Base-by-base conservation (phyloP, 1,140 invertebrate genomes). In the Cydia strobilella region DNA sequence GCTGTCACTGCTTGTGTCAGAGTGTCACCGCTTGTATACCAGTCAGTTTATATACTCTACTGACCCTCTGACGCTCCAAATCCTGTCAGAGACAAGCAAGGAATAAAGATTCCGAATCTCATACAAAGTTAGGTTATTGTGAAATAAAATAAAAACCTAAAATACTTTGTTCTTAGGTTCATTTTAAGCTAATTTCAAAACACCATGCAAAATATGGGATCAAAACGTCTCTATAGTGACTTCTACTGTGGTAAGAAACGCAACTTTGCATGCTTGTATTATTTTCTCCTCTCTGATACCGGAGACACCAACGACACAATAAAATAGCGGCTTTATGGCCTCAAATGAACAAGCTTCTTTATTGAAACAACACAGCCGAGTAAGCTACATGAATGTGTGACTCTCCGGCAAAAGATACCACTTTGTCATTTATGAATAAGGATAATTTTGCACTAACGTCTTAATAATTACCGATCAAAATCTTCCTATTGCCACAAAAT, bases 1-100 rank as follows among this genome's bases (percentile, higher is more conserved):
- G 74, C 75, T 51, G n/a, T 59, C 79, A 76, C 77, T 75, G 76
- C 77, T 76, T 73, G 42, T 45, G 42, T 45, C 42, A 45, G 42
- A 45, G 42, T 45, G 42, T 45, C 42, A 45, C 42, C 39, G 39
- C 39, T 42, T 13, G 12, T 45, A 45, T 45, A 45, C 42, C 42
- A 45, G 42, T 45, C 13, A 45, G 42, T 45, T 45, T 45, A 45
- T 45, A 45, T 45, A 45, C 42, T 13, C 42, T 45, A 45, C 42
- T 45, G 42, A 45, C 42, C 42, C 42, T 45, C 42, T 45, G 12
- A 45, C 13, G 42, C 42, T 45, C 12, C 15, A 45, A 45, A 15
- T 45, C 42, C 42, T 45, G 13, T 15, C 42, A 45, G 42, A 15
- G 42, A 45, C 42, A 15, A 45, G 12, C 13, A 13, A 15, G 3